Conservation (phyloP, 2,113 vertebrate species). For the Axis porcinus region DNA sequence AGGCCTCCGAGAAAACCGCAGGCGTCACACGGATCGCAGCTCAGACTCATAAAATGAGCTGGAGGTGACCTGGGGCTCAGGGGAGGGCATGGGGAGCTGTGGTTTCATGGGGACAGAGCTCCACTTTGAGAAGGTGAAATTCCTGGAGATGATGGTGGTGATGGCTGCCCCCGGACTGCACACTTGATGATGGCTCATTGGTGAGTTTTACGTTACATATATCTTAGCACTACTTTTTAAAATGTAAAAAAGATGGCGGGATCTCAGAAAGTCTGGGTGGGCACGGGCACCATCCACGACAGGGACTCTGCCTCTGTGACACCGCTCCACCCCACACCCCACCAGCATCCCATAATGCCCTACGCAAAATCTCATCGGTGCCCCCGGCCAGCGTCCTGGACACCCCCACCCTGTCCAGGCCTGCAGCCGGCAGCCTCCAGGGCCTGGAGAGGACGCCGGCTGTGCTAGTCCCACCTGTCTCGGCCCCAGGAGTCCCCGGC, state of each 20-base stretch:
- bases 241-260: neutral
- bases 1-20: neutral
- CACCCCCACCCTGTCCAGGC: fast-evolving
- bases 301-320: neutral
- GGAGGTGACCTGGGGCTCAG: neutral
- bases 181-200: neutral
- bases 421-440: neutral
- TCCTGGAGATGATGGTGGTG: neutral
- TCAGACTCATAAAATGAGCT: neutral
- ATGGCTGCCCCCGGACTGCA: too few species aligned
- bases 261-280: neutral
- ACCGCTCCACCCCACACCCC: neutral
- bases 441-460: neutral
- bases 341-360: neutral
- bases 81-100: too few species aligned
- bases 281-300: fast-evolving
- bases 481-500: neutral
- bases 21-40: neutral
- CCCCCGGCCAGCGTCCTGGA: fast-evolving
- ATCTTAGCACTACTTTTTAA: neutral
- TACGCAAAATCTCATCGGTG: neutral
- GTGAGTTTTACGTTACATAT: neutral
- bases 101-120: too few species aligned
- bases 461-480: too few species aligned
- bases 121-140: neutral